Evolutionary conservation across 2,113 vertebrate species (phyloP), one percentile per base, ranked within the genome.

Genomic region (Elanus axillaris): DNA sequence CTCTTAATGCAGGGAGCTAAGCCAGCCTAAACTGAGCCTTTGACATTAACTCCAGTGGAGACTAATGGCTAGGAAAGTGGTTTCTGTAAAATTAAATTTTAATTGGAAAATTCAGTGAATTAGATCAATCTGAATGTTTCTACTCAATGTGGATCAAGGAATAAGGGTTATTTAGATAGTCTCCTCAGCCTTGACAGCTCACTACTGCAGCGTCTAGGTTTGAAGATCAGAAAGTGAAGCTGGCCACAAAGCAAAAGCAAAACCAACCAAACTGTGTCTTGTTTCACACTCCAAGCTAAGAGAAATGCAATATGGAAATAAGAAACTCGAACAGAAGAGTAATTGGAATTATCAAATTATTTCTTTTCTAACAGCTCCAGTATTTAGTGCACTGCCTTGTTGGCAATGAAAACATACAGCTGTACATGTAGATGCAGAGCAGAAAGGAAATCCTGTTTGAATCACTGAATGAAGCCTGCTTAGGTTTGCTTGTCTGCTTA

Each of bases 21-120:
- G 3, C 10, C 50, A n/a, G 38, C 58, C 66, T 64, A 73, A 91
- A n/a, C 36, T 40, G 50, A 91, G 68, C 75, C n/a, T 77, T 80
- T 93, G 76, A 80, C 25, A 36, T 59, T 81, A 81, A 67, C 34
- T 90, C 21, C 6, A 5, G 5, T 31, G 43, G 25, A 60, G 34
- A 68, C 17, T 58, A 72, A 85, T 38, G 31, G 18, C 62, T 93
- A 79, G 40, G 64, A 82, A 72, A 86, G 21, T 48, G 13, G 15
- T 79, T 88, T 60, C 25, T 66, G 9, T 64, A 88, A 83, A 92
- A 95, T 88, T 75, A 76, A 82, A 69, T 90, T 97, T 90, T 79
- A 94, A 94, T 90, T 79, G 78, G 34, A 72, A 88, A 76, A 86
- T 72, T 40, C 74, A 69, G 67, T 0, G 5, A 64, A 78, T 90